Conservation (phyloP, 2,797 vertebrate genomes). For the Xenops minutus region DNA sequence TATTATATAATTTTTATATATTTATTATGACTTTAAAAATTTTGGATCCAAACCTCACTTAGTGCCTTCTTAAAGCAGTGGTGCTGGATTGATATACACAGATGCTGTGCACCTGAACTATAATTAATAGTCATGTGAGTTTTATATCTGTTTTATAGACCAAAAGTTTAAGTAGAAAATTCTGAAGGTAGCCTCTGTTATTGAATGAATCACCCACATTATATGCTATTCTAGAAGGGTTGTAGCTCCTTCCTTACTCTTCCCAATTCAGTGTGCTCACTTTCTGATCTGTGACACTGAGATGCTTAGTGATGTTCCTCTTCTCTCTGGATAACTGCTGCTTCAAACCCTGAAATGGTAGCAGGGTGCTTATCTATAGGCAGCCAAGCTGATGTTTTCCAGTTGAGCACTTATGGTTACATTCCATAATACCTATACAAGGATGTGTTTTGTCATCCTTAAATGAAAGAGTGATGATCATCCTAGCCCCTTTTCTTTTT, state of each 20-base stretch:
- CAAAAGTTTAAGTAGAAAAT: background rate
- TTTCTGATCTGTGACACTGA: background rate
- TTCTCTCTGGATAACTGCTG: background rate
- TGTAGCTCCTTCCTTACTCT: background rate
- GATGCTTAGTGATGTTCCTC: background rate
- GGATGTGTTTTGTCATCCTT: background rate
- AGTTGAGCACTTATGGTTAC: background rate
- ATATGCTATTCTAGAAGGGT: background rate
- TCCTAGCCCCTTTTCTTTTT: background rate
- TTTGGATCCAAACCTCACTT: background rate
- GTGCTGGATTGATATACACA: background rate
- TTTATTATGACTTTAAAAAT: background rate
- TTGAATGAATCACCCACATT: background rate
- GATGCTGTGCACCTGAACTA: background rate
- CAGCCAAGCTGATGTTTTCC: background rate
- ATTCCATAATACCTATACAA: background rate
- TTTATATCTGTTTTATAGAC: background rate
- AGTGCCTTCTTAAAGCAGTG: background rate
- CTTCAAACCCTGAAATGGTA: background rate
- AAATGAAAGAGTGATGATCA: background rate
- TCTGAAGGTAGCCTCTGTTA: background rate
- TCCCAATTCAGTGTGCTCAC: background rate
- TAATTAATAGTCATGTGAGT: background rate
- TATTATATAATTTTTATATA: background rate
- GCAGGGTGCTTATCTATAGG: background rate